Base-by-base conservation (phyloP, 92 coral and sea anemone species). In the Blastomussa wellsi region DNA sequence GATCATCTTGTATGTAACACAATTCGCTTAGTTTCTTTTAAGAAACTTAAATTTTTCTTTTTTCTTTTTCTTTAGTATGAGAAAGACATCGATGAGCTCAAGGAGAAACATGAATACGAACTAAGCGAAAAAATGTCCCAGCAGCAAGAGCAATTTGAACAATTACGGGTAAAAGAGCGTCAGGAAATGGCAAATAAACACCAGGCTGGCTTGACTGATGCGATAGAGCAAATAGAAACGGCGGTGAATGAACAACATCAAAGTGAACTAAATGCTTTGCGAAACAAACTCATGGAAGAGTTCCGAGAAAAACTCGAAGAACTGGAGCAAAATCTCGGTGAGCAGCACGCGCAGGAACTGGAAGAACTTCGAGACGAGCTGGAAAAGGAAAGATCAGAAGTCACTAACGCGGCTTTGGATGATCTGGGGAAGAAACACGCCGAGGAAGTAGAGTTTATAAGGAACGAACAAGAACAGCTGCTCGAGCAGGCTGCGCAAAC, bases 381-480 rank as follows among this genome's bases (percentile, higher is more conserved):
- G 0, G 99, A 97, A 49, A 85, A 80, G 84, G 95, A 94, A 79
- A 83, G 91, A 26, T 90, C 85, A 69, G 97, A 88, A 82, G 92
- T 93, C 44, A 89, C 95, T 20, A 86, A 87, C 26, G 91, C 95
- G 13, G 86, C 94, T n/a, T 80, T 97, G 32, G 97, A 94, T 57
- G 98, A 92, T 65, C 81, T 97, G 48, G 98, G 94, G 38, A 78
- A 78, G 62, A 93, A 82, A 52, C 97, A 97, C 68, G 91, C 92
- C 3, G 92, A 87, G 22, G 96, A 94, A 64, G 42, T 94, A 37
- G 91, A 90, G 78, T 81, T 93, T 65, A 62, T 97, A 67, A 90
- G 90, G 73, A 86, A 80, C 44, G 98, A 97, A 59, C 92, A 95
- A 57, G 90, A 89, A 26, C 94, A 91, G 24, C 52, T 92, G 48